phyloP scores from a whole-genome alignment of 23 tunicate genomes.

The Oikopleura vanhoeffeni region DNA sequence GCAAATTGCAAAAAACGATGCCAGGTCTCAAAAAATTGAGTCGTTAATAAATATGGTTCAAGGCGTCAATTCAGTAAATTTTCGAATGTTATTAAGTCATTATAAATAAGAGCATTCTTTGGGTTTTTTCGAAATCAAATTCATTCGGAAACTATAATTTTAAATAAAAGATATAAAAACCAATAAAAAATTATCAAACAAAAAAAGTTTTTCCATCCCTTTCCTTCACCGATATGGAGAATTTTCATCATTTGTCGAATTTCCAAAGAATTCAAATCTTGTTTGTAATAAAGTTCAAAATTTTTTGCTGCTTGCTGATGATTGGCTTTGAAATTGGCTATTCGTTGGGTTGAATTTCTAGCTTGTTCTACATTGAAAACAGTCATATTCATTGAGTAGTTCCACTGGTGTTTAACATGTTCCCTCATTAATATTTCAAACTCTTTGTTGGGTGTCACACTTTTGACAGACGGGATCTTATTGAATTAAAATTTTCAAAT shows the following conservation, averaged over 20 bases:
- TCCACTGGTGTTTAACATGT: background rate
- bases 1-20: too few relatives aligned
- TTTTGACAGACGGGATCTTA: too few relatives aligned
- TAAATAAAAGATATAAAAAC: too few relatives aligned
- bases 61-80: too few relatives aligned
- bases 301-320: background rate
- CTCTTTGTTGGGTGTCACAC: background rate
- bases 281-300: background rate
- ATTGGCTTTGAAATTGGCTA: background rate
- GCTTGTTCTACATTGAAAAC: background rate
- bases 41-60: too few relatives aligned
- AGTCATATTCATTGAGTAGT: background rate
- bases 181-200: background rate
- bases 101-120: too few relatives aligned
- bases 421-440: background rate
- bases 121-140: too few relatives aligned
- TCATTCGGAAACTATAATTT: too few relatives aligned
- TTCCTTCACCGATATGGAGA: background rate
- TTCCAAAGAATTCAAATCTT: background rate
- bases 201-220: background rate
- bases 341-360: background rate
- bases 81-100: too few relatives aligned
- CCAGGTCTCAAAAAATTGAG: too few relatives aligned
- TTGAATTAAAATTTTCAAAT: too few relatives aligned
- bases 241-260: background rate